Percentiles rank a stretch among this genome's conserved stretches.
Evolutionary conservation across 1,140 invertebrate species (phyloP).

Genomic region (Drosophila tani): DNA sequence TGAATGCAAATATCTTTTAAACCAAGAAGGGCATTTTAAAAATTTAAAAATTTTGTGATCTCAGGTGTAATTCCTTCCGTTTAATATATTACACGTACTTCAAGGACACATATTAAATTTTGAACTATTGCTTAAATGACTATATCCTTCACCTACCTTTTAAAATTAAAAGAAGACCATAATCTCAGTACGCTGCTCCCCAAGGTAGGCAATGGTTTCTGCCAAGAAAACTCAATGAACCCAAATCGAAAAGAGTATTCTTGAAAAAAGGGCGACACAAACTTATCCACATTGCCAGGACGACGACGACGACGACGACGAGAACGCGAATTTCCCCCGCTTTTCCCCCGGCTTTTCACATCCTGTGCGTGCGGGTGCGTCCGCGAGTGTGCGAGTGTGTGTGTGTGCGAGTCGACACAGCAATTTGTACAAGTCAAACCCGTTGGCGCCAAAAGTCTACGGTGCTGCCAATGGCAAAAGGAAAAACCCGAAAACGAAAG

Average conservation of each 20-base stretch:
- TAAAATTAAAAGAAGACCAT: background rate
- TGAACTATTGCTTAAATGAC: no score
- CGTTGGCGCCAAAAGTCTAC: conserved; percentile 81
- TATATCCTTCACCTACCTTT: no score
- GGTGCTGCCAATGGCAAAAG: conserved; percentile 70
- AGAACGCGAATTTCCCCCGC: conserved; percentile 42
- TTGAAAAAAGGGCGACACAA: conserved; percentile 28
- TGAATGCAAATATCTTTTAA: no score
- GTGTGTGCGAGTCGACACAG: conserved; percentile 68
- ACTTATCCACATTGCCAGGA: conserved; percentile 55
- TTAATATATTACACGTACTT: no score
- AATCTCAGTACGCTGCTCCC: background rate
- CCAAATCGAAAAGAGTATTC: conserved; percentile 11
- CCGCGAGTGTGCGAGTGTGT: conserved; percentile 26
- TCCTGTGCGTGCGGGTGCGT: conserved; percentile 76
- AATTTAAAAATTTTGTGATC: no score
- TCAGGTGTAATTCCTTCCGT: no score
- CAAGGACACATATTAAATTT: no score
- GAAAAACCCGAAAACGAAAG: conserved; percentile 64
- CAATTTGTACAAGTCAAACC: conserved; percentile 82
- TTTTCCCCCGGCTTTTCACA: conserved; percentile 3
- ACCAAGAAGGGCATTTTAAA: no score
- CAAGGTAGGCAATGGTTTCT: background rate
- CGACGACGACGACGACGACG: conserved; percentile 58
- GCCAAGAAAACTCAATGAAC: background rate